Percentiles rank a stretch among this genome's conserved stretches.
These are phyloP conservation scores for Chirona hameri DNA, from an alignment of 2,888 invertebrate genomes.

Conservation along the genomic window DNA sequence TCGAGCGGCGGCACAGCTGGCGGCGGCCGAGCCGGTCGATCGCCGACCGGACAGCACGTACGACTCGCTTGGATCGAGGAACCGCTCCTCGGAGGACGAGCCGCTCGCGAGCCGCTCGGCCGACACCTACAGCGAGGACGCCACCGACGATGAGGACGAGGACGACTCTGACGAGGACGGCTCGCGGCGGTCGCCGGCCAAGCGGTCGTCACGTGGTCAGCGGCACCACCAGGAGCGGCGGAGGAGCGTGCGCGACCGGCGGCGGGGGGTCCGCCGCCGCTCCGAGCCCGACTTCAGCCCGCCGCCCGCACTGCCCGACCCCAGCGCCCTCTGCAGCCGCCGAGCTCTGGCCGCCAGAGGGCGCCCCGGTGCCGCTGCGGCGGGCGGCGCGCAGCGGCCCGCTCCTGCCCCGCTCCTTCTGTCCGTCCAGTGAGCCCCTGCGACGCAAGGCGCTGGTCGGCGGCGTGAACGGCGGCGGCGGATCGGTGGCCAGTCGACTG, in stretches of 20 bases:
- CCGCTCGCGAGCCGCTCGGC: neutral
- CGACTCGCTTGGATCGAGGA: neutral
- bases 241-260: conserved; percentile 5
- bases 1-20: conserved; percentile 8
- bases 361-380: conserved; percentile 45
- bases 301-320: neutral
- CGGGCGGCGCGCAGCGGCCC: conserved; percentile 36
- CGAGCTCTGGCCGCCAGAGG: neutral
- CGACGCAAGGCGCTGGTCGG: conserved; percentile 71
- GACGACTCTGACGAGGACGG: neutral
- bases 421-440: conserved; percentile 79
- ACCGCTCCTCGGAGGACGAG: neutral
- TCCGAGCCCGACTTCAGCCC: conserved; percentile 8
- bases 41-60: conserved; percentile 4
- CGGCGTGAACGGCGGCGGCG: neutral
- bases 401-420: conserved; percentile 48
- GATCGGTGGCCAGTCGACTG: neutral
- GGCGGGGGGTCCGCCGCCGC: neutral
- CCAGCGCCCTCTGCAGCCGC: neutral
- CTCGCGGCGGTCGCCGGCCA: neutral
- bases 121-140: neutral
- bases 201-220: neutral
- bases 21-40: neutral
- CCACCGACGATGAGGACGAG: conserved; percentile 25
- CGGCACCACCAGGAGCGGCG: conserved; percentile 5